A percentile compares a stretch with the other conserved stretches of the same genome.
These are phyloP conservation scores for Cataglyphis livida DNA, from an alignment of 2,888 invertebrate genomes.

Conservation along the genomic window DNA sequence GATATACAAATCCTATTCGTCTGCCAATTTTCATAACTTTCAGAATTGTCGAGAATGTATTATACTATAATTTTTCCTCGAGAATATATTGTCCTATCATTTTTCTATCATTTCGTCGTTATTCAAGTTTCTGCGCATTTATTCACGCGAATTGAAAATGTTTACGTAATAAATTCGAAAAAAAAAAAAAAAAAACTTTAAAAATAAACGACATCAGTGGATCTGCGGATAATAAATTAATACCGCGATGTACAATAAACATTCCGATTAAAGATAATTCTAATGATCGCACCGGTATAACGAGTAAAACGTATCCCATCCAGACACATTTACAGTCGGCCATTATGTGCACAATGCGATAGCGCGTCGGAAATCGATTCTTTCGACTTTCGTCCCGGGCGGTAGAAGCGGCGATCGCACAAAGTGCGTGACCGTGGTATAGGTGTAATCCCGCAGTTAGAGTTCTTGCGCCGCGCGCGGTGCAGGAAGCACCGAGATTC, in stretches of 20 bases:
- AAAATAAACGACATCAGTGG: not conserved
- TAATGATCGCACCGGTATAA: not conserved
- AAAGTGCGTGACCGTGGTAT: slow-evolving; percentile 68
- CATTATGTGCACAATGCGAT: slow-evolving; percentile 43
- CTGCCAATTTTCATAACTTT: slow-evolving; percentile 23
- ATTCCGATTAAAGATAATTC: not conserved
- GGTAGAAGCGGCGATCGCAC: slow-evolving; percentile 54
- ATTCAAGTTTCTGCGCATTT: not conserved
- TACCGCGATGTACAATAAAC: not conserved
- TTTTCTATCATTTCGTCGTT: not conserved
- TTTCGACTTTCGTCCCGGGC: slow-evolving; percentile 51
- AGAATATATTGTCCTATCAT: not conserved
- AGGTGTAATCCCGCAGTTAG: slow-evolving; percentile 58
- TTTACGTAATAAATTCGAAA: not conserved
- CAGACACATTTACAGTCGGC: not conserved
- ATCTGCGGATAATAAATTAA: slow-evolving; percentile 4
- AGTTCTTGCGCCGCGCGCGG: slow-evolving; percentile 56
- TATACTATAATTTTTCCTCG: not conserved
- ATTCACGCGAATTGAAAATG: not conserved
- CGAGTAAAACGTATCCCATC: not conserved
- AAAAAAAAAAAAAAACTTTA: not conserved
- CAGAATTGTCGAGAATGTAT: not conserved
- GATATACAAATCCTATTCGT: slow-evolving; percentile 15
- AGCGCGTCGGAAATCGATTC: slow-evolving; percentile 56
- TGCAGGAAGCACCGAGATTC: slow-evolving; percentile 60